A percentile compares a stretch with the other conserved stretches of the same genome.
Conservation (phyloP, 2,113 vertebrate genomes). For the Heteronetta atricapilla region DNA sequence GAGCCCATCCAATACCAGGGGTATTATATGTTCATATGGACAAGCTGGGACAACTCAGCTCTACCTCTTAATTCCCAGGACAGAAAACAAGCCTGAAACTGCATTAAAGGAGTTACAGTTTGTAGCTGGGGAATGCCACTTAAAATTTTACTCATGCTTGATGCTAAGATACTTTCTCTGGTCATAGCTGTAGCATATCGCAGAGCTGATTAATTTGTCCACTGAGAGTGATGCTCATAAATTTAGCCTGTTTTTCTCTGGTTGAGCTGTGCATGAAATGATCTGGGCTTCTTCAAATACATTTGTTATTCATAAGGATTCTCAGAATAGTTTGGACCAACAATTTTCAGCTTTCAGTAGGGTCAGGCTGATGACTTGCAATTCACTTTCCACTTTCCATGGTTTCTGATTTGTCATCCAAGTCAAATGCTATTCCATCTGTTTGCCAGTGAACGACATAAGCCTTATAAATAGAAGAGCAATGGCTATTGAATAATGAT, state of each 20-base stretch:
- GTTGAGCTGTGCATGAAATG: constrained; percentile 22
- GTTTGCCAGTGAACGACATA: constrained; percentile 33
- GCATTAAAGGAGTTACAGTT: not conserved
- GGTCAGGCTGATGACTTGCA: constrained; percentile 30
- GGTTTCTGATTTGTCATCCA: constrained; percentile 31
- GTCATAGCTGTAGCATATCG: not conserved
- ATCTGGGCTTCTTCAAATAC: constrained; percentile 1
- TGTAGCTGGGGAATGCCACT: not conserved
- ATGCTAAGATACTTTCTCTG: not conserved
- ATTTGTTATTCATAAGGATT: constrained; percentile 53
- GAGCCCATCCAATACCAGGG: not conserved
- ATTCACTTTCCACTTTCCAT: constrained; percentile 29
- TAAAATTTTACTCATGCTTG: constrained; percentile 23
- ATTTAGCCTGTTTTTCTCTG: constrained; percentile 25
- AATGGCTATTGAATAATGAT: constrained; percentile 17
- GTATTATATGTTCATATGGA: not conserved
- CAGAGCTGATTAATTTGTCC: constrained; percentile 37
- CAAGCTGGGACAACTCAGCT: not conserved
- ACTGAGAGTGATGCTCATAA: constrained; percentile 21
- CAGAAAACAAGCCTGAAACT: not conserved
- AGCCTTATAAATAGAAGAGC: constrained; percentile 45
- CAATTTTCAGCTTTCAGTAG: not conserved
- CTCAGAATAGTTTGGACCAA: constrained; percentile 29
- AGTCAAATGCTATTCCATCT: constrained; percentile 13
- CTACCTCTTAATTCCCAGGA: not conserved